A percentile compares a stretch with the other conserved stretches of the same genome.
Evolutionary conservation across 2,797 vertebrate species (phyloP).

Genomic region (Hipposideros larvatus): DNA sequence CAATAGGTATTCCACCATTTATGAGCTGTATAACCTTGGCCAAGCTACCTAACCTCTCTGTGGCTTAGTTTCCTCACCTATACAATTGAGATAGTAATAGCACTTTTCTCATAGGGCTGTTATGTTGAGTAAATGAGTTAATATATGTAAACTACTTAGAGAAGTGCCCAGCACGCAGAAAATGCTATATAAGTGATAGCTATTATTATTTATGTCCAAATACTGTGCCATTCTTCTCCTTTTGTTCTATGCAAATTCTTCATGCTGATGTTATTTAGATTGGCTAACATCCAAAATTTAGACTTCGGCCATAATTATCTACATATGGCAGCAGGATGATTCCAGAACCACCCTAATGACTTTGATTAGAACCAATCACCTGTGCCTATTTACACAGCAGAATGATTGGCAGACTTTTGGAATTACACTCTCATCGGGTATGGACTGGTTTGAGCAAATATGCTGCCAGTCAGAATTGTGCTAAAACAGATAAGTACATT

Average conservation of each 20-base stretch:
- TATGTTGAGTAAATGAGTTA: neutral
- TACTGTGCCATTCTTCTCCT: slow-evolving; percentile 52
- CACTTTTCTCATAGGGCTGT: neutral
- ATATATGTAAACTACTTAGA: slow-evolving; percentile 44
- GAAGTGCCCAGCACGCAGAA: neutral
- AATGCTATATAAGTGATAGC: slow-evolving; percentile 26
- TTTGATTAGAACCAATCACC: slow-evolving; percentile 81
- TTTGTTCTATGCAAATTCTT: slow-evolving; percentile 76
- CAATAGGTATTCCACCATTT: neutral
- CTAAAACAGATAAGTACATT: slow-evolving; percentile 31
- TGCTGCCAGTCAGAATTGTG: slow-evolving; percentile 31
- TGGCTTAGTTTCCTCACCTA: neutral
- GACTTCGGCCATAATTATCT: slow-evolving; percentile 79
- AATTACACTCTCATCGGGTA: slow-evolving; percentile 47
- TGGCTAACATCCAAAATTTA: slow-evolving; percentile 73
- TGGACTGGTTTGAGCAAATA: slow-evolving; percentile 42
- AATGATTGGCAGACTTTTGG: slow-evolving; percentile 77
- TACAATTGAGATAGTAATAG: neutral
- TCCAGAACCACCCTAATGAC: slow-evolving; percentile 79
- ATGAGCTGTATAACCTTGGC: neutral
- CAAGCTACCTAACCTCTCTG: neutral
- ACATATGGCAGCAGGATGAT: slow-evolving; percentile 74
- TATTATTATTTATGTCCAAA: slow-evolving; percentile 70
- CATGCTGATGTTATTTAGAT: slow-evolving; percentile 74
- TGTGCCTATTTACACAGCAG: slow-evolving; percentile 72